Evolutionary conservation across 2,797 vertebrate species (phyloP), one percentile per base, ranked within the genome.

Genomic region (Acanthis flammea): DNA sequence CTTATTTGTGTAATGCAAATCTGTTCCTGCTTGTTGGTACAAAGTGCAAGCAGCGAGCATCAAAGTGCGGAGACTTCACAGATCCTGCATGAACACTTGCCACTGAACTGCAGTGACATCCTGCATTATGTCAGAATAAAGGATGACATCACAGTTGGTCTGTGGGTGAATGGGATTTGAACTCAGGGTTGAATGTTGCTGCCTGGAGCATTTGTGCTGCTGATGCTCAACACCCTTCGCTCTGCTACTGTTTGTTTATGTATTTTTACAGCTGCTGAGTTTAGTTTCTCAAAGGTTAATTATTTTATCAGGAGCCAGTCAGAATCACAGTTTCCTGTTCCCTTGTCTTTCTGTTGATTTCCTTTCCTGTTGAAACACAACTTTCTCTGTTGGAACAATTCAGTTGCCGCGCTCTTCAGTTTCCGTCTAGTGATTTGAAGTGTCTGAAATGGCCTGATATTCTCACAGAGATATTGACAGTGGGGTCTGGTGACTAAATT

Each of bases 51-150:
- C 94, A 85, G 74, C 1, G 19, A 79, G 74, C 51, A 58, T 75
- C 71, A 14, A n/a, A 54, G 84, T 18, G 51, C 0, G 1, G 66
- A 77, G 70, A 58, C 91, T 42, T 78, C 91, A 94, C 95, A 33
- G 62, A 47, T 62, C 19, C 61, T 96, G 95, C 94, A 95, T 94
- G 95, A 91, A 31, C 91, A 67, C 91, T 81, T 53, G 51, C 51
- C 79, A 86, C 89, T 30, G 89, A 79, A 37, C 90, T 79, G 33
- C 48, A 13, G 76, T n/a, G 72, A 54, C 70, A 60, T 68, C 76
- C 37, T 88, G 28, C 66, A 25, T 42, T 88, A 9, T 28, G 62
- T 48, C 88, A 84, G 7, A 62, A 47, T 44, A 54, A 75, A 95
- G 73, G 42, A 39, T 33, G 33, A 70, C 79, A 54, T 91, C 92